phyloP scores from a whole-genome alignment of 2,797 vertebrate genomes.

The Mionectes olivaceus region DNA sequence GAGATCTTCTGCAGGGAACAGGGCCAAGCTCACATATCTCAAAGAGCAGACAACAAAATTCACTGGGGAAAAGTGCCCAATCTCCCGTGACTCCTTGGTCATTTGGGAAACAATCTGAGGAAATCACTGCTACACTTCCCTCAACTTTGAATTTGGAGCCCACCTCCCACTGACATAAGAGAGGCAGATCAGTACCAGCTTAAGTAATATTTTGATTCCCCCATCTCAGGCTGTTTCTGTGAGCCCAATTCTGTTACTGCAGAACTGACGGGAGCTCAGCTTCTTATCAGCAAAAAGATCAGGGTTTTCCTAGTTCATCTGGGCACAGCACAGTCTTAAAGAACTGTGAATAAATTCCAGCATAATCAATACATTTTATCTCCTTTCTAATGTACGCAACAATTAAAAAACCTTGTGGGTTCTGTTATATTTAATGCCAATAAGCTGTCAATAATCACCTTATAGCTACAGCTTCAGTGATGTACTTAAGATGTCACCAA shows the following conservation, averaged over 20 bases:
- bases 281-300: not conserved
- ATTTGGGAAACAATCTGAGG: not conserved
- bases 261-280: not conserved
- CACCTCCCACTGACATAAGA: not conserved
- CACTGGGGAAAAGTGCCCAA: not conserved
- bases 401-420: not conserved
- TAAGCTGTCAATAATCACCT: not conserved
- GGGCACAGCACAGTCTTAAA: not conserved
- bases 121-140: not conserved
- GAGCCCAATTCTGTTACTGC: not conserved
- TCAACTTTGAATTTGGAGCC: not conserved
- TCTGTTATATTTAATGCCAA: not conserved
- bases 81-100: not conserved
- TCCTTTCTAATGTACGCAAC: not conserved
- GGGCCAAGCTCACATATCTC: not conserved
- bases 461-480: not conserved
- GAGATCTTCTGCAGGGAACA: not conserved
- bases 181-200: not conserved
- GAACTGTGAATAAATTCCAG: not conserved
- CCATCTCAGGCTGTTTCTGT: not conserved
- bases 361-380: not conserved
- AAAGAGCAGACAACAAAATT: not conserved
- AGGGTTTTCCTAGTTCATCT: not conserved
- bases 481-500: constrained; percentile 13
- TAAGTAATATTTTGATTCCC: not conserved